A percentile compares a stretch with the other conserved stretches of the same genome.
Conservation (phyloP, 2,888 invertebrate species). For the Crioceris asparagi region DNA sequence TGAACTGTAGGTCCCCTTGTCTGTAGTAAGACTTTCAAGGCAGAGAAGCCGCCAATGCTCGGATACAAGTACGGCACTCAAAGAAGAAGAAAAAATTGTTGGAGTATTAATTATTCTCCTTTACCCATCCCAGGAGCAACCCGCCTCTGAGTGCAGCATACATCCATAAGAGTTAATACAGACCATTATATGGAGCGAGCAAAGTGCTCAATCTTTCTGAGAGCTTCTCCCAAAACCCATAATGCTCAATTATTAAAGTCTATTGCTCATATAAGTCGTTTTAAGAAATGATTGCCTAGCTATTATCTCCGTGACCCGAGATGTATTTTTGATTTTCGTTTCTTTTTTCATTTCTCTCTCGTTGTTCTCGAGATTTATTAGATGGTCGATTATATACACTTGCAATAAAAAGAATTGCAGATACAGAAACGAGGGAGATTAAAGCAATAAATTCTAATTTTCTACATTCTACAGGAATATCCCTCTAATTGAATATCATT, state of each 20-base stretch:
- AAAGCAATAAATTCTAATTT: too few species aligned
- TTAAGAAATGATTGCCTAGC: constrained; percentile 36
- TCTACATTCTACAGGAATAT: too few species aligned
- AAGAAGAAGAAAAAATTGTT: neutral
- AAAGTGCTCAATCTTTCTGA: constrained; percentile 38
- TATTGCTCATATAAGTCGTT: constrained; percentile 40
- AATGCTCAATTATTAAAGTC: constrained; percentile 41
- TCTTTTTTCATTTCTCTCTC: constrained; percentile 26
- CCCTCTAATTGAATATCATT: too few species aligned
- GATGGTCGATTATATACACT: constrained; percentile 9
- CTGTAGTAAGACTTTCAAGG: too few species aligned
- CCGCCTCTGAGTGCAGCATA: constrained; percentile 10
- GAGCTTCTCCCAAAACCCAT: constrained; percentile 38
- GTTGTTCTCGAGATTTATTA: constrained; percentile 27
- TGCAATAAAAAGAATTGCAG: constrained; percentile 13
- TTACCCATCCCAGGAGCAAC: too few species aligned
- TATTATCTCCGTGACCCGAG: constrained; percentile 23
- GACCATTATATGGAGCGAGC: constrained; percentile 28
- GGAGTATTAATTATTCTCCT: too few species aligned
- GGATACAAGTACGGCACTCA: neutral
- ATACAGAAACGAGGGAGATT: too few species aligned
- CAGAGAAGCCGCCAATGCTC: too few species aligned
- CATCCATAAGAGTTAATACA: constrained; percentile 26
- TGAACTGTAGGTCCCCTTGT: too few species aligned
- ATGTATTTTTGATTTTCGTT: constrained; percentile 36